Conservation (phyloP, 2,888 invertebrate species). For the Nowickia ferox region DNA sequence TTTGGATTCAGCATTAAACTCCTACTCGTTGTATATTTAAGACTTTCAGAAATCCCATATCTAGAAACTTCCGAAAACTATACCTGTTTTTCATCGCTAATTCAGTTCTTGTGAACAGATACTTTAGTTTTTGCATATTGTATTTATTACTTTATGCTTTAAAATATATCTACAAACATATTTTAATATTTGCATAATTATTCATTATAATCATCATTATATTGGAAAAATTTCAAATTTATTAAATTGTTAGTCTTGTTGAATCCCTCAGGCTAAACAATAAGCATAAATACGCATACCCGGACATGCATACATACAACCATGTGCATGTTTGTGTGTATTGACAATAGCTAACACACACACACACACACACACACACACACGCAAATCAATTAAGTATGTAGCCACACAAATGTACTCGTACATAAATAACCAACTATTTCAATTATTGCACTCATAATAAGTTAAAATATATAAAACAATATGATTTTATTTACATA, state of each 20-base stretch:
- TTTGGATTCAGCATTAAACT: too few relatives aligned
- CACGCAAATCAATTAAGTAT: conserved; percentile 54
- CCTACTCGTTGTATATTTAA: too few relatives aligned
- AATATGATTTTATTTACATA: conserved; percentile 59
- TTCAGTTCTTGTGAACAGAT: background rate
- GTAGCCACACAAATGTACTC: conserved; percentile 4
- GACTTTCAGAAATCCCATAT: background rate
- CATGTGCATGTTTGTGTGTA: background rate
- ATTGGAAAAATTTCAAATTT: conserved; percentile 69
- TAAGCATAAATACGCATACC: conserved; percentile 34
- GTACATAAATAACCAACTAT: background rate
- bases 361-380: conserved; percentile 9
- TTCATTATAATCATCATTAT: conserved; percentile 66
- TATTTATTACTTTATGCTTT: conserved; percentile 28
- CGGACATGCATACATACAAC: background rate
- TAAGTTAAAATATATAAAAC: conserved; percentile 43
- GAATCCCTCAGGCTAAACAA: conserved; percentile 63
- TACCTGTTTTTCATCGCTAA: too few relatives aligned
- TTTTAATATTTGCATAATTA: conserved; percentile 60
- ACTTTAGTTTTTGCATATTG: conserved; percentile 23
- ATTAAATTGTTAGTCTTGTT: conserved; percentile 67
- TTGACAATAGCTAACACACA: background rate
- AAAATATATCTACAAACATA: conserved; percentile 3
- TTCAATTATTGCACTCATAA: conserved; percentile 48
- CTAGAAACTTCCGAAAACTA: background rate